A percentile compares a stretch with the other conserved stretches of the same genome.
Conservation (phyloP, 2,797 vertebrate species). For the Lerista edwardsae region DNA sequence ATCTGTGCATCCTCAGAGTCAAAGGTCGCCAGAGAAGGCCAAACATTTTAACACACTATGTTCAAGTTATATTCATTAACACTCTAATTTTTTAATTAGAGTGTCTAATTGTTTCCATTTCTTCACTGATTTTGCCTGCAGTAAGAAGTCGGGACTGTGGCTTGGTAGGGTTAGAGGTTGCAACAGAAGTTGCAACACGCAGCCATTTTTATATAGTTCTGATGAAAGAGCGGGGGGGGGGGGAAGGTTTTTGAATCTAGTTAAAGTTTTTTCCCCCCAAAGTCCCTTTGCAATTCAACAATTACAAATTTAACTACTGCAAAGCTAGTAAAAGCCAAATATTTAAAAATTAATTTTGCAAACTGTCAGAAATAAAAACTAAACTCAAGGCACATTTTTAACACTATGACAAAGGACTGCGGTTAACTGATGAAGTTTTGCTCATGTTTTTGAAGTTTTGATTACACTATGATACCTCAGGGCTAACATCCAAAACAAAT, state of each 20-base stretch:
- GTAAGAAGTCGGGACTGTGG: neutral
- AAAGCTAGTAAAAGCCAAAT: conserved; percentile 3
- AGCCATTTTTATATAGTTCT: no score
- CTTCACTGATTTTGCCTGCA: neutral
- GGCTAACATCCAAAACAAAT: neutral
- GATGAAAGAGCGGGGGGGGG: no score
- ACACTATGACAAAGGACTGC: neutral
- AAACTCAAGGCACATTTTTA: neutral
- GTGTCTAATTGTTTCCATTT: neutral
- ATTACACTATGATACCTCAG: neutral
- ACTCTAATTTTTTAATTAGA: no score
- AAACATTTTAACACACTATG: no score
- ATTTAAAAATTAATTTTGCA: neutral
- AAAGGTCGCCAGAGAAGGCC: no score
- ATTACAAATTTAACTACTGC: neutral
- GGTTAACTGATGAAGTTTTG: neutral
- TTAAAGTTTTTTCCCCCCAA: neutral
- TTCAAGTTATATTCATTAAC: no score
- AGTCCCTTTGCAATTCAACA: neutral
- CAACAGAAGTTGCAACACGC: neutral
- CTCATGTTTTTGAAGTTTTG: neutral
- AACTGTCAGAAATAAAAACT: neutral
- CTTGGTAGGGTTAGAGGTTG: neutral
- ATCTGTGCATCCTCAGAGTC: no score
- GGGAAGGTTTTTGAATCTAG: no score